Conservation (phyloP, 2,113 vertebrate genomes). For the Okapia johnstoni region DNA sequence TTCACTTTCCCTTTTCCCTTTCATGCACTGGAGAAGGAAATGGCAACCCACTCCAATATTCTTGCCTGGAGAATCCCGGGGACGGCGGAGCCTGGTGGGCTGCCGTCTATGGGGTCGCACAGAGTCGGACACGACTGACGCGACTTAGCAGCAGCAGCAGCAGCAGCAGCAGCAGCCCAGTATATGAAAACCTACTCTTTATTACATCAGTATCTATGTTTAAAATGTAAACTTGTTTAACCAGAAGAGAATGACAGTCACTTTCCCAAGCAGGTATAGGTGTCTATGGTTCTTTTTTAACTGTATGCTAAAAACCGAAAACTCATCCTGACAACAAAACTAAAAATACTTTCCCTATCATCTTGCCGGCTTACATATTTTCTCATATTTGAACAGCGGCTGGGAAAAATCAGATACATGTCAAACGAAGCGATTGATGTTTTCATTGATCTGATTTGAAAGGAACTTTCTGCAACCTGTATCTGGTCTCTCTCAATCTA, state of each 20-base stretch:
- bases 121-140: too few species aligned
- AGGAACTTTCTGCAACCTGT: background rate
- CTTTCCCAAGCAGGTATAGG: background rate
- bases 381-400: background rate
- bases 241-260: background rate
- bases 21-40: too few species aligned
- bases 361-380: background rate
- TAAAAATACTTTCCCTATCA: too few species aligned
- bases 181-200: background rate
- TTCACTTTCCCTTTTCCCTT: too few species aligned
- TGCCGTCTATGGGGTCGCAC: too few species aligned
- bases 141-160: too few species aligned
- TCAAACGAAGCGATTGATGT: background rate
- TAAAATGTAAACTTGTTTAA: background rate
- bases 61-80: too few species aligned
- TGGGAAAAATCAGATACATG: background rate
- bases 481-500: background rate
- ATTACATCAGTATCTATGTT: background rate
- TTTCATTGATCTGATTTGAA: background rate
- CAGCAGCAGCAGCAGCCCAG: too few species aligned
- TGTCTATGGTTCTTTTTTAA: fast-evolving
- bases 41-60: too few species aligned
- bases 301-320: background rate
- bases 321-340: background rate
- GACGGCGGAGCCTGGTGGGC: too few species aligned